Evolutionary conservation across 2,113 vertebrate species (phyloP), one percentile per base, ranked within the genome.

Genomic region (Pedetes capensis): DNA sequence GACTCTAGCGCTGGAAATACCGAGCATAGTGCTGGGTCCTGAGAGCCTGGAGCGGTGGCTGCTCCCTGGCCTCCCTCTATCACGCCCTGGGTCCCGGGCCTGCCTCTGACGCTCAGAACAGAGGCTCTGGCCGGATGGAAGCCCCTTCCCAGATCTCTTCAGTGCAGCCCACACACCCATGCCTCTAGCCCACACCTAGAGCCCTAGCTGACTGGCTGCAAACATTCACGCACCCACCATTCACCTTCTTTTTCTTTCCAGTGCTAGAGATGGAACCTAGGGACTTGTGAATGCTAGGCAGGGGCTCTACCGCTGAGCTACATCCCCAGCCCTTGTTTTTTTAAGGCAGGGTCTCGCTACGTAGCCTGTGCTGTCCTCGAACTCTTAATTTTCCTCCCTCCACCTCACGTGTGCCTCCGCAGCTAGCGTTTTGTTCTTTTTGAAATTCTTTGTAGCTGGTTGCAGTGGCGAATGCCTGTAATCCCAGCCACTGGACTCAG

Each of bases 121-220:
- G 10, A 57, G 55, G 47, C 25, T 4, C 22, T 8, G 4, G 71
- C 12, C 0, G 1, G 29, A 59, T 53, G 22, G 68, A 72, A 51
- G 39, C 17, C 5, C 66, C 29, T 23, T 64, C 20, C 1, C 1
- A 5, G 20, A 37, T 22, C 39, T 29, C 29, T n/a, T n/a, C 20
- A 8, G 1, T 2, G 34, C 64, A 8, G 10, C 20, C 6, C 9
- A 5, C 13, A 7, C 14, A 27, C 69, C 20, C 23, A 9, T 1
- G 8, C 16, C 44, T 51, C 37, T n/a, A 53, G 59, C 14, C 66
- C 32, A 71, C 25, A 82, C 42, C 37, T 2, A n/a, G 61, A 72
- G 22, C 37, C 44, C 71, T 61, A 61, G 87, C 37, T 44, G 22
- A 42, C 7, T 7, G 51, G 42, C 74, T 5, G 22, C 17, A 23